These are phyloP conservation scores for Xestoiulus laeticollis DNA, from an alignment of 2,888 invertebrate genomes.

Conservation along the genomic window DNA sequence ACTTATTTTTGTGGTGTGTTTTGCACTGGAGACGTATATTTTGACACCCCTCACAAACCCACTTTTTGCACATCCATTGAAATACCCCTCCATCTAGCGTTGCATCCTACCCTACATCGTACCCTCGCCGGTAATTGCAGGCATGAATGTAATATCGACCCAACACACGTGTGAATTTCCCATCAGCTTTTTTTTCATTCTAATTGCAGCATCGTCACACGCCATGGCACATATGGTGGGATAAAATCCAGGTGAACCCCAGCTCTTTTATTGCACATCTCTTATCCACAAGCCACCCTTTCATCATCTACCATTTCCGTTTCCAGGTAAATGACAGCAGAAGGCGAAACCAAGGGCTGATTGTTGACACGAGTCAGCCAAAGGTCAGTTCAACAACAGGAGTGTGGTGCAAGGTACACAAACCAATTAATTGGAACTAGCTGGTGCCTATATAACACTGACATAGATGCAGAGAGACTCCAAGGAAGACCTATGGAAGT, in stretches of 20 bases:
- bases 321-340: conserved; percentile 20
- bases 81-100: background rate
- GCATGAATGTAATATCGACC: background rate
- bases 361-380: conserved; percentile 7
- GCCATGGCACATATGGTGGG: conserved; percentile 4
- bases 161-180: background rate
- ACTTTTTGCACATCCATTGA: too few species aligned
- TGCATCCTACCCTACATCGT: background rate
- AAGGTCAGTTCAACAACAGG: background rate
- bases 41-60: too few species aligned
- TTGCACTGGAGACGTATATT: too few species aligned
- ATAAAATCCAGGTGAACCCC: background rate
- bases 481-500: background rate
- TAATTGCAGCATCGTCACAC: conserved; percentile 10
- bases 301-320: background rate
- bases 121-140: conserved; percentile 2
- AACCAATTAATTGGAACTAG: background rate
- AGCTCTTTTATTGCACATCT: background rate
- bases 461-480: background rate
- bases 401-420: background rate
- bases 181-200: background rate
- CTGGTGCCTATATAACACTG: background rate
- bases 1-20: too few species aligned
- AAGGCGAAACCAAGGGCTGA: conserved; percentile 4
- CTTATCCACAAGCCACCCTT: background rate